Conservation (phyloP, 2,113 vertebrate genomes). For the Chaenocephalus aceratus region DNA sequence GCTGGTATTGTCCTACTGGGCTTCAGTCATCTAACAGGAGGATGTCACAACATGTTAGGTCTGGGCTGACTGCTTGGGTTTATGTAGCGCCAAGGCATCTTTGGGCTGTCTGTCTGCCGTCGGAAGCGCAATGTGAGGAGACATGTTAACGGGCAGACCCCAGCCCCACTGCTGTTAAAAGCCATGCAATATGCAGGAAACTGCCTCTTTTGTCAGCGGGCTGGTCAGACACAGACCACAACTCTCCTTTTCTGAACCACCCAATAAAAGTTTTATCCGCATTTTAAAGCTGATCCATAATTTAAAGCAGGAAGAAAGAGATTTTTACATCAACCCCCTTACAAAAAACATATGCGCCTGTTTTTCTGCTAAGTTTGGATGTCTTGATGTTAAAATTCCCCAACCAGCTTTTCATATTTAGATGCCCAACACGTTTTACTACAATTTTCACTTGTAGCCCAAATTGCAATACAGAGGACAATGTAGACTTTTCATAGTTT, state of each 20-base stretch:
- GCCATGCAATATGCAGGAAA: conserved; percentile 85
- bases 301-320: conserved; percentile 81
- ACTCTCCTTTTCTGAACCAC: conserved; percentile 74
- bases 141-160: conserved; percentile 82
- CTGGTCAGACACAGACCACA: conserved; percentile 72
- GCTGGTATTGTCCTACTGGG: conserved; percentile 59
- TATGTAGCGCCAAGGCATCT: conserved; percentile 72
- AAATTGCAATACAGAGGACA: conserved; percentile 38
- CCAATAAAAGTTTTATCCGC: conserved; percentile 85
- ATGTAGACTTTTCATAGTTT: conserved; percentile 72
- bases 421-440: no score
- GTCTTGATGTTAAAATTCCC: conserved; percentile 13
- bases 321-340: conserved; percentile 71
- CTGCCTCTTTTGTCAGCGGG: conserved; percentile 81
- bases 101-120: conserved; percentile 76
- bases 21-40: conserved; percentile 54
- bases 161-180: conserved; percentile 79
- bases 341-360: conserved; percentile 73
- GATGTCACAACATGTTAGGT: conserved; percentile 77
- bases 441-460: not conserved
- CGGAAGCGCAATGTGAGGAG: conserved; percentile 79
- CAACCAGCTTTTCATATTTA: not conserved
- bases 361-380: conserved; percentile 42
- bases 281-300: conserved; percentile 85
- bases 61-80: conserved; percentile 63